Base-by-base conservation (phyloP, 2,797 vertebrate genomes). In the Crocidura indochinensis region DNA sequence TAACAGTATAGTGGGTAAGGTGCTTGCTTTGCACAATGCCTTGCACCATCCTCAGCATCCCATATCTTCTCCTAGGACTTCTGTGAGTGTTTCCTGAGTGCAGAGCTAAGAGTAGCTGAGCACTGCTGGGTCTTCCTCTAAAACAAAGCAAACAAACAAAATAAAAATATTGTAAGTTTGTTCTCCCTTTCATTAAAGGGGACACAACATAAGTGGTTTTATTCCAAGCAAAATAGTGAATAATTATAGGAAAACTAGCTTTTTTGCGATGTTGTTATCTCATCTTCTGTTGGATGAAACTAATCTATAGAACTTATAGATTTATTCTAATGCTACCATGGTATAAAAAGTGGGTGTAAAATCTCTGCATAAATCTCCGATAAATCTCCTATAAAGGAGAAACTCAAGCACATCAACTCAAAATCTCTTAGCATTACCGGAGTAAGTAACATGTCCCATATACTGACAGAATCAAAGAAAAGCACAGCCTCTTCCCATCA, bases 241-340 rank as follows among this genome's bases (percentile, higher is more conserved):
- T 19, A 12, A 65, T 65, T 64, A 17, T 27, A 90, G 46, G 62
- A 27, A 67, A 81, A 68, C 29, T 7, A 62, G 29, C 44, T 3
- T 29, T n/a, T 2, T 47, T 1, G n/a, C 15, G 31, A 26, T 64
- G 6, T 3, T 19, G 8, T 6, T 0, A 6, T 60, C 56, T 60
- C 56, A 60, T 60, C 22, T 60, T 60, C 56, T 56, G 15, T 14
- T 15, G 51, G 67, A 0, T 22, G 9, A 11, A 38, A 20, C 73
- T 47, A 10, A 24, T 7, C 5, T 7, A 1, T 1, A 31, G n/a
- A 84, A 79, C 7, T 64, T n/a, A 14, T 0, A 60, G 5, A 65
- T 11, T 26, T 60, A 9, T 47, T 6, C 8, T 14, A 6, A 7
- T 29, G 4, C 11, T 4, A 2, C 1, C 11, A 1, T 8, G 8